Evolutionary conservation across 2,113 vertebrate genomes (phyloP).

Genomic region (Oenanthe melanoleuca): DNA sequence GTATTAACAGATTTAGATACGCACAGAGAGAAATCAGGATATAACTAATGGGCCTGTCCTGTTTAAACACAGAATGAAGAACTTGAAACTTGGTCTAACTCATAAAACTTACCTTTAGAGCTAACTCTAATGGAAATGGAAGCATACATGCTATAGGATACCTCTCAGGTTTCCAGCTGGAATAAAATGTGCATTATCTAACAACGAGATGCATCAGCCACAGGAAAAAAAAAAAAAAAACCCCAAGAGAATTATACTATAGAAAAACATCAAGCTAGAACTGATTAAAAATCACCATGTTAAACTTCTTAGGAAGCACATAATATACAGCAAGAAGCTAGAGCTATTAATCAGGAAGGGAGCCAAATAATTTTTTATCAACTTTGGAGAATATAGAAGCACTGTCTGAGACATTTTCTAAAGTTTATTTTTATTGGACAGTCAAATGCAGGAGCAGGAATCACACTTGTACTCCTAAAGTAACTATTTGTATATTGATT

Average conservation of each 20-base stretch:
- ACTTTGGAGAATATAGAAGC: background rate
- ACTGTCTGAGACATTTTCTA: rapidly evolving
- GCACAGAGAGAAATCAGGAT: background rate
- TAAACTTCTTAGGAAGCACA: background rate
- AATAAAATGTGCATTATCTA: background rate
- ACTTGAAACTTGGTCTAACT: background rate
- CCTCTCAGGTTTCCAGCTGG: background rate
- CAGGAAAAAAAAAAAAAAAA: rapidly evolving
- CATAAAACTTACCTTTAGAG: background rate
- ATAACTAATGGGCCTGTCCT: background rate
- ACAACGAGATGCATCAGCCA: background rate
- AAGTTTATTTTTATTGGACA: background rate
- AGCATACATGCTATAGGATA: rapidly evolving
- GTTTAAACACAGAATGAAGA: background rate
- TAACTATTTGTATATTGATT: background rate
- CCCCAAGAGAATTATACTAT: background rate
- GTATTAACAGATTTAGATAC: background rate
- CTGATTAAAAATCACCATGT: background rate
- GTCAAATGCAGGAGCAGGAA: background rate
- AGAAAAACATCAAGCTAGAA: background rate
- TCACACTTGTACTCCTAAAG: background rate
- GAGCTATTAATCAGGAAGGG: background rate
- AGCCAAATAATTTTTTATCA: background rate
- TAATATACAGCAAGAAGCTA: background rate
- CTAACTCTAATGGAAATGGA: background rate